Percentiles rank a stretch among this genome's conserved stretches.
Evolutionary conservation across 1,140 invertebrate species (phyloP).

Genomic region (Portunus trituberculatus): DNA sequence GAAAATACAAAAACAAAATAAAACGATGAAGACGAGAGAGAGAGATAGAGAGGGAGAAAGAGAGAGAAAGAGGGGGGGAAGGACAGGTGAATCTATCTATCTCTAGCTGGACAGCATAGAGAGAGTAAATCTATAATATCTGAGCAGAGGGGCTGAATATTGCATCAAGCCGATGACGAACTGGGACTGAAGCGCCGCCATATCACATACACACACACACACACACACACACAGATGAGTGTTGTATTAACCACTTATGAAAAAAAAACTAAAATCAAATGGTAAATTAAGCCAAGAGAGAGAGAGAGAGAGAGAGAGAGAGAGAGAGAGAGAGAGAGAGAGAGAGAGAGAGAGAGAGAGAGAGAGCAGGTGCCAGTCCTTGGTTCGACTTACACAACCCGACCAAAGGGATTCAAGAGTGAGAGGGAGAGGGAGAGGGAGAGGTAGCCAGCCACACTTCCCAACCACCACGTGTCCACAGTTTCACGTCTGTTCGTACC

Average conservation of each 20-base stretch:
- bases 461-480: background rate
- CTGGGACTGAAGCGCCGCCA: too few relatives aligned
- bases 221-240: background rate
- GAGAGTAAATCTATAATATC: background rate
- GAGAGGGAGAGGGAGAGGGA: background rate
- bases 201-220: background rate
- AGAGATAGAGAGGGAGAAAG: too few relatives aligned
- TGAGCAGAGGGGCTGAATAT: background rate
- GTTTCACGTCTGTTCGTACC: background rate
- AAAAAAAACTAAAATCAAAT: too few relatives aligned
- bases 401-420: background rate
- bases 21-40: too few relatives aligned
- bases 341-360: conserved; percentile 27
- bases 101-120: background rate
- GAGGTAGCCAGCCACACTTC: background rate
- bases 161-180: background rate
- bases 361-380: background rate
- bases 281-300: background rate
- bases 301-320: conserved; percentile 29
- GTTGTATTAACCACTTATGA: too few relatives aligned
- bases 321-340: conserved; percentile 29
- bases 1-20: too few relatives aligned
- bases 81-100: background rate
- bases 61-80: too few relatives aligned
- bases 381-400: background rate